Base-by-base conservation (phyloP, 2,113 vertebrate genomes). In the Cricetomys ansorgei region DNA sequence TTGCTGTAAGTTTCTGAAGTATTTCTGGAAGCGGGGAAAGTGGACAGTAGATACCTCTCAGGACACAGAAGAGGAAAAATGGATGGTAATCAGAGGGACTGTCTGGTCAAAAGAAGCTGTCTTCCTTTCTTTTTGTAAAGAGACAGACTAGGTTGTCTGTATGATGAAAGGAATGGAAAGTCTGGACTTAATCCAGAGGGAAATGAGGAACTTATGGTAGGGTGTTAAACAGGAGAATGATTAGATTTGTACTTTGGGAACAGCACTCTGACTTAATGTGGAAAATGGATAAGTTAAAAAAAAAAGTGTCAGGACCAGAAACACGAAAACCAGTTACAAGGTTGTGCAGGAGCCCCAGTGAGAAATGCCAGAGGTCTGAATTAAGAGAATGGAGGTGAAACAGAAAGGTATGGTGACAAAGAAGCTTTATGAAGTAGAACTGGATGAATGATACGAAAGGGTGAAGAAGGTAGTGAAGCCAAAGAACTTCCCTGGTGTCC, bases 161-260 rank as follows among this genome's bases (percentile, higher is more conserved):
- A 84, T 40, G 13, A 59, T n/a, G 50, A 92, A 57, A 69, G 21
- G 29, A 92, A 91, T 57, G 29, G 79, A 88, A 40, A 93, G 50
- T 85, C 1, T 91, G 37, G 13, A 93, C 69, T 70, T 93, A 94
- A 89, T 92, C 72, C 67, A 94, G 72, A 94, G 15, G 45, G 43
- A 94, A 94, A 89, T 43, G 23, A 81, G 83, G 37, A 94, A 70
- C 21, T 88, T 94, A 64, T 0, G 70, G 34, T 5, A 93, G 48
- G 43, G 19, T 81, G 45, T 27, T 72, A 93, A 50, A n/a, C 31
- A 91, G 23, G 40, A 4, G 53, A 59, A 83, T 87, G 17, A 75
- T 86, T 27, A 81, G 31, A 76, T 85, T 55, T 93, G 43, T 45
- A 65, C 57, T 85, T 65, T 57, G 83, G 50, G 89, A 94, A 64